Evolutionary conservation across 2,113 vertebrate species (phyloP).

Genomic region (Tupaia tana): DNA sequence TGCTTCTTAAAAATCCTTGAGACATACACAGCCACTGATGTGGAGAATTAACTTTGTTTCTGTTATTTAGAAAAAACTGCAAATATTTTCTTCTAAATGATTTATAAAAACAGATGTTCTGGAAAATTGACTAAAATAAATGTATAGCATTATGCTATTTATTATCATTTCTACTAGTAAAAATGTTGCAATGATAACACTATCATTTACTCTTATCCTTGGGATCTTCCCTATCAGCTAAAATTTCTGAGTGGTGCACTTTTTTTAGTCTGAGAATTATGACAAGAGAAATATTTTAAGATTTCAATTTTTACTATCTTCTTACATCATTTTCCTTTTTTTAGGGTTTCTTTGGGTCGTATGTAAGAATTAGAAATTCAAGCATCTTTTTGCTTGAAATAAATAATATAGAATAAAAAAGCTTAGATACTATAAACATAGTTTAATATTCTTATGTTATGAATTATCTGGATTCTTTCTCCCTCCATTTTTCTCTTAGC

Average conservation of each 20-base stretch:
- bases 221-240: slow-evolving; percentile 8
- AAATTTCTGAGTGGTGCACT: slow-evolving; percentile 2
- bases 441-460: slow-evolving; percentile 9
- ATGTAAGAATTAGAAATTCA: slow-evolving; percentile 56
- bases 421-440: slow-evolving; percentile 7
- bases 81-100: slow-evolving; percentile 27
- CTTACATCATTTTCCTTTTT: not conserved
- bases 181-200: slow-evolving; percentile 6
- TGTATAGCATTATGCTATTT: slow-evolving; percentile 29
- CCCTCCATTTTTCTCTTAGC: slow-evolving; percentile 30
- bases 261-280: slow-evolving; percentile 23
- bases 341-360: slow-evolving; percentile 23
- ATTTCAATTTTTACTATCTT: slow-evolving; percentile 31
- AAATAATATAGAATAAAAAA: not conserved
- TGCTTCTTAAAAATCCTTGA: slow-evolving; percentile 50
- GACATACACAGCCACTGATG: not conserved
- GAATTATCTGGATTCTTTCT: slow-evolving; percentile 25
- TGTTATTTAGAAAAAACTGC: slow-evolving; percentile 23
- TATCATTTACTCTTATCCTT: slow-evolving; percentile 39
- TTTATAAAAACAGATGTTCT: slow-evolving; percentile 48
- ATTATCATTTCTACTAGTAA: slow-evolving; percentile 44
- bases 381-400: slow-evolving; percentile 46
- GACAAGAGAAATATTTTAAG: not conserved
- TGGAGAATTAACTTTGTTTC: slow-evolving; percentile 28
- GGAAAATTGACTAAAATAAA: slow-evolving; percentile 50